phyloP scores from a whole-genome alignment of 2,113 vertebrate species.

The Butorides virescens region DNA sequence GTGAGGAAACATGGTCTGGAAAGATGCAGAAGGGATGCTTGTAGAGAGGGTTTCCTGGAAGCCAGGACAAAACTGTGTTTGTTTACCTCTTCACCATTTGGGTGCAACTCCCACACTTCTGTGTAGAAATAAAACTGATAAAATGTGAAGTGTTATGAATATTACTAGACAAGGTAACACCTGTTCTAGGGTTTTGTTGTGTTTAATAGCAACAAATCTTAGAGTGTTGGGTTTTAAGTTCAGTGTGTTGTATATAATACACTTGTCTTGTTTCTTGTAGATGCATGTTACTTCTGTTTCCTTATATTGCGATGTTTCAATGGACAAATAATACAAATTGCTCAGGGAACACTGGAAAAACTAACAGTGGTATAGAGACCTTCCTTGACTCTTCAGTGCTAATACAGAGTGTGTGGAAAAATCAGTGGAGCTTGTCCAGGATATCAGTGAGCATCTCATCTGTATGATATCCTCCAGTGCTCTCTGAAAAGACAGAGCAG shows the following conservation, averaged over 20 bases:
- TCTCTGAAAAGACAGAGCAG: neutral
- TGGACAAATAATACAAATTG: neutral
- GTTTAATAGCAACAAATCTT: neutral
- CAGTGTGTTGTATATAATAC: neutral
- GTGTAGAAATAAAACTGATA: neutral
- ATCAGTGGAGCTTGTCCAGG: neutral
- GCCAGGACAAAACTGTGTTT: neutral
- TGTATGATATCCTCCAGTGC: neutral
- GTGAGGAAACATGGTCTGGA: neutral
- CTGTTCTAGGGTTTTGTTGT: neutral
- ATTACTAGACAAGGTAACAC: neutral
- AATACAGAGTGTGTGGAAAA: neutral
- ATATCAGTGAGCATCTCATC: neutral
- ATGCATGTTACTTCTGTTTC: neutral
- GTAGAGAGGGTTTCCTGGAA: neutral
- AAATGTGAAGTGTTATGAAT: neutral
- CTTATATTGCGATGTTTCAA: neutral
- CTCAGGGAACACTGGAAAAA: neutral
- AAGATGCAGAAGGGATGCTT: neutral
- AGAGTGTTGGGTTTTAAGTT: neutral
- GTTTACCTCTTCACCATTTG: neutral
- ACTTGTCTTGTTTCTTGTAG: neutral
- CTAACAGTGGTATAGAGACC: neutral
- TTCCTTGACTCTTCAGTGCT: neutral
- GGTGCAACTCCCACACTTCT: neutral